Base-by-base conservation (phyloP, 2,888 invertebrate species). In the Dicranocentrus wangi region DNA sequence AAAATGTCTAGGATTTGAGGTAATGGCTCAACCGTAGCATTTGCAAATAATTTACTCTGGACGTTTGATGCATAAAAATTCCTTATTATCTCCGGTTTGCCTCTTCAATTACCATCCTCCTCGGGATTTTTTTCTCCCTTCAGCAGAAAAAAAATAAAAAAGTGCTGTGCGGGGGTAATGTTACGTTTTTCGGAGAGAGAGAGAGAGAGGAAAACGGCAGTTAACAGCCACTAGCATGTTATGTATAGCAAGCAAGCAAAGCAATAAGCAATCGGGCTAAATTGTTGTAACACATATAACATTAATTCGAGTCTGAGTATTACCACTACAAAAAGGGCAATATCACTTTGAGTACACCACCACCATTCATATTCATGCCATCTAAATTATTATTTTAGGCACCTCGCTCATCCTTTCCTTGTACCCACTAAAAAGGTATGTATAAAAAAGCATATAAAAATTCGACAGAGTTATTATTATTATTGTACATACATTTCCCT, bases 31-130 rank as follows among this genome's bases (percentile, higher is more conserved):
- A 86, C 83, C 76, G 83, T 82, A 83, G 84, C 85, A 81, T 86
- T 87, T 85, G 85, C 86, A 87, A 87, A 87, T 87, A 87, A 87
- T 87, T 87, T 87, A 85, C 83, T 70, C 81, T 77, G 82, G 84
- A 87, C 87, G 85, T 85, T 85, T 84, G 85, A 82, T 84, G 86
- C 86, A 87, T 87, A 87, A 87, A 85, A 85, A 87, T 87, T 83
- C 84, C 86, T 84, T 83, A 87, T 87, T 87, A 87, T 85, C 86
- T 84, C 43, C 83, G 76, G 70, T 73, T 77, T 81, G 65, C 76
- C 82, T 83, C 81, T 82, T 83, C 84, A 85, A 85, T 84, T 86
- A 85, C 84, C 77, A 69, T 77, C 53, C 60, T 42, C 60, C 39
- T 53, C 51, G 25, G 55, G 21, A 68, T 51, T 69, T 58, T 55